Evolutionary conservation across 2,888 invertebrate genomes (phyloP).

Genomic region (Nasonia oneida): DNA sequence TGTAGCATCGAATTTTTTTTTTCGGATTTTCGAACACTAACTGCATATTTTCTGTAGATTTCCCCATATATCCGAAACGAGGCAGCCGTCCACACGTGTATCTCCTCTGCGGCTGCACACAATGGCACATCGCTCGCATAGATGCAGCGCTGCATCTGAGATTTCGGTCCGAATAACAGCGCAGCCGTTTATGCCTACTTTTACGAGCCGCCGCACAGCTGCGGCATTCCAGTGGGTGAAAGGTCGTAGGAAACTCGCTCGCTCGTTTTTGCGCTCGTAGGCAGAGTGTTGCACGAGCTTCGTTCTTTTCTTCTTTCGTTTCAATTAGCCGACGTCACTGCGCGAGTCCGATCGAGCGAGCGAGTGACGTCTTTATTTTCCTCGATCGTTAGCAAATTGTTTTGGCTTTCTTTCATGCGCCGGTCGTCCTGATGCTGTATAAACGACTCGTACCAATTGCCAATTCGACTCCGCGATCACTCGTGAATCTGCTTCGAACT

Average conservation of each 20-base stretch:
- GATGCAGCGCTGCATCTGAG: neutral
- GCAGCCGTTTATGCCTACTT: neutral
- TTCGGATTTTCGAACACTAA: too few species aligned
- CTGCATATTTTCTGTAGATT: too few species aligned
- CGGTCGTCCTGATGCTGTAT: neutral
- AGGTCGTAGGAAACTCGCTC: constrained; percentile 55
- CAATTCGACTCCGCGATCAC: neutral
- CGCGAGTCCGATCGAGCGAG: neutral
- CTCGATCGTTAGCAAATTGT: constrained; percentile 40
- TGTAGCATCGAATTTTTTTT: too few species aligned
- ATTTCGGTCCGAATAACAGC: neutral
- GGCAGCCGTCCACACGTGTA: neutral
- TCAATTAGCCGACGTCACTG: constrained; percentile 42
- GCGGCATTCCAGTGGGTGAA: constrained; percentile 54
- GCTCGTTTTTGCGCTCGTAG: constrained; percentile 30
- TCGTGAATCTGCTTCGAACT: neutral
- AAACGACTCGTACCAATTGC: neutral
- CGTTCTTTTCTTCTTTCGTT: constrained; percentile 7
- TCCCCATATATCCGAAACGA: neutral
- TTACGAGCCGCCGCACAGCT: neutral
- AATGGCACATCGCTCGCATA: neutral
- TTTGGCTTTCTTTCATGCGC: neutral
- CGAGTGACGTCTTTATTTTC: constrained; percentile 39
- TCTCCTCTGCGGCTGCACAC: neutral
- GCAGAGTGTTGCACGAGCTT: constrained; percentile 3